Conservation (phyloP, 92 coral and sea anemone species). For the Palythoa caribaeorum region DNA sequence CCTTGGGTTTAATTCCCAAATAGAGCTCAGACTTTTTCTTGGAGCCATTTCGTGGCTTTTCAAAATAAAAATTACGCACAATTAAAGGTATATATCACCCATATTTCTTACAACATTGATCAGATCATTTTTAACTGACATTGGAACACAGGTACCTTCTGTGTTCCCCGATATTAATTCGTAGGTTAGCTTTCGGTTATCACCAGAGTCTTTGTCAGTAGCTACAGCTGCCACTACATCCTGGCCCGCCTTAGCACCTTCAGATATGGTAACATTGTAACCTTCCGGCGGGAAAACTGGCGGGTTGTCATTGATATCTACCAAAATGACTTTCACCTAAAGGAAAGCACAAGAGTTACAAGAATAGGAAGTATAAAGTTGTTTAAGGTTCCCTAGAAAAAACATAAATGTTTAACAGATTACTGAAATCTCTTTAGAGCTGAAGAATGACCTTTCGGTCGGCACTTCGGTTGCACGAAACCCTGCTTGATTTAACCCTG, state of each 20-base stretch:
- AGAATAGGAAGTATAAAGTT: not conserved
- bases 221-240: constrained; percentile 92
- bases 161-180: constrained; percentile 90
- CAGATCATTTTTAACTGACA: too few species aligned
- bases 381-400: not conserved
- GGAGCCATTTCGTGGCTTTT: too few species aligned
- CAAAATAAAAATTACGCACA: too few species aligned
- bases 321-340: constrained; percentile 76
- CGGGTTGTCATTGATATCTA: constrained; percentile 91
- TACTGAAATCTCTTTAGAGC: too few species aligned
- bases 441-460: too few species aligned
- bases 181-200: constrained; percentile 76
- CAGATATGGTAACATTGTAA: constrained; percentile 88
- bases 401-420: too few species aligned
- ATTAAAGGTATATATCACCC: too few species aligned
- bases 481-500: too few species aligned
- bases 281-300: constrained; percentile 93
- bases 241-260: constrained; percentile 89
- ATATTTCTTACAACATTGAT: too few species aligned
- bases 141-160: constrained; percentile 62
- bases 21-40: too few species aligned
- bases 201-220: constrained; percentile 86
- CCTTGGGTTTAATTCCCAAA: too few species aligned
- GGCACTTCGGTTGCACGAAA: too few species aligned
- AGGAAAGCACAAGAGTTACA: not conserved